These are phyloP conservation scores for Sebastes alutus DNA, from an alignment of 2,797 vertebrate species.

Conservation along the genomic window DNA sequence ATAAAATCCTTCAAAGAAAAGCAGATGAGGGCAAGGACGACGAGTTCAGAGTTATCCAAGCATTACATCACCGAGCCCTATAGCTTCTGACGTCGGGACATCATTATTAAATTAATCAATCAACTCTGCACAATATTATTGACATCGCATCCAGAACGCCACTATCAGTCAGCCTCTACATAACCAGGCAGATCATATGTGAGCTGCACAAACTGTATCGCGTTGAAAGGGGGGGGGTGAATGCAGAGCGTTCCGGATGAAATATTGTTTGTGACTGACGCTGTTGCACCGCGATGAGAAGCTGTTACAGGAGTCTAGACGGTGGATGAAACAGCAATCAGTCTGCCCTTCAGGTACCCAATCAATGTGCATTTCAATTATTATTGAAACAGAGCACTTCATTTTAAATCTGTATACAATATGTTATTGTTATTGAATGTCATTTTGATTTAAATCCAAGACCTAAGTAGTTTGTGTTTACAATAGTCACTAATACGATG, in stretches of 20 bases:
- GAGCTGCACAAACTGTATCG: slow-evolving; percentile 4
- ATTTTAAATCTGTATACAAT: not conserved
- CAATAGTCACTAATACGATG: not conserved
- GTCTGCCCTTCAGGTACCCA: not conserved
- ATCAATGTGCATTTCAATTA: not conserved
- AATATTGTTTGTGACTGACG: slow-evolving; percentile 18
- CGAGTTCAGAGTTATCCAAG: not conserved
- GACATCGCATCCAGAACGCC: not conserved
- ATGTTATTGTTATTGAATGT: not conserved
- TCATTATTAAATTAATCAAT: slow-evolving; percentile 14
- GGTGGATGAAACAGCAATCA: not conserved
- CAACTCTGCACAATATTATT: not conserved
- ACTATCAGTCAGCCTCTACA: not conserved
- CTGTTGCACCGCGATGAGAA: not conserved
- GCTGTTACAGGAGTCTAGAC: not conserved
- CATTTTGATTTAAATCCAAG: slow-evolving; percentile 8
- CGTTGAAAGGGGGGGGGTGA: not conserved
- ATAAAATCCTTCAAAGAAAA: not conserved
- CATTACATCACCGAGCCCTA: not conserved
- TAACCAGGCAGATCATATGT: not conserved
- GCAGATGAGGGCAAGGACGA: not conserved
- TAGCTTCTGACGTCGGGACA: not conserved
- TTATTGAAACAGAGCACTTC: not conserved
- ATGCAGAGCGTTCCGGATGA: not conserved
- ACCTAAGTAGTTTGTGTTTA: not conserved